phyloP scores from a whole-genome alignment of 1,140 invertebrate genomes.

The Brachionus rotundiformis region DNA sequence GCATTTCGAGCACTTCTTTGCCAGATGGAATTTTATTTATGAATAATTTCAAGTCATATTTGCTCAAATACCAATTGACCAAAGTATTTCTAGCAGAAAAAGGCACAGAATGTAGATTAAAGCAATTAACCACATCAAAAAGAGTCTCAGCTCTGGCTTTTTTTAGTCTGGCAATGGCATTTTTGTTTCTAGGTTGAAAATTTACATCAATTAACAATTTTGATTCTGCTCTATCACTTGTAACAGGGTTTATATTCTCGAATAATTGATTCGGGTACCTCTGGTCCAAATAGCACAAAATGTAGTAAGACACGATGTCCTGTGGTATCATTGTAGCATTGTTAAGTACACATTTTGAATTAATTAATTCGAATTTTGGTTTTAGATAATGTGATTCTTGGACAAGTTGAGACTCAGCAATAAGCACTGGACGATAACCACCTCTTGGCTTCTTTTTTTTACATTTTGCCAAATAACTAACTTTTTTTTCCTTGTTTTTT shows the following conservation, averaged over 20 bases:
- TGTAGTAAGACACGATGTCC: conserved; percentile 29
- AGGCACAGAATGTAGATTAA: conserved; percentile 9
- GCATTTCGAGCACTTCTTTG: not conserved
- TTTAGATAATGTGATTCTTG: not conserved
- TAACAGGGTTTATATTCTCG: not conserved
- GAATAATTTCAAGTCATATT: not conserved
- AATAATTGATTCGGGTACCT: conserved; percentile 23
- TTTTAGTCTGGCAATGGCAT: not conserved
- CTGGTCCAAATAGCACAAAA: not conserved
- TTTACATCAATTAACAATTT: not conserved
- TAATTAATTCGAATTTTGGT: conserved; percentile 1
- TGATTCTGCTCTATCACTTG: not conserved
- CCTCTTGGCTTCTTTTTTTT: conserved; percentile 16
- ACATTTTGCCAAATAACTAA: not conserved
- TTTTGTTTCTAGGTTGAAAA: conserved; percentile 10
- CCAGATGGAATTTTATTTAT: not conserved
- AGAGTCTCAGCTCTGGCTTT: not conserved
- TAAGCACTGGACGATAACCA: conserved; percentile 18
- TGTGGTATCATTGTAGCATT: not conserved
- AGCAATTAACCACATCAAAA: conserved; percentile 1
- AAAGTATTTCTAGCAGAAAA: not conserved
- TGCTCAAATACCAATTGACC: not conserved
- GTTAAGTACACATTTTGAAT: not conserved
- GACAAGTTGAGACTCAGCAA: not conserved
- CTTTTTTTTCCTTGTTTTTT: not conserved